These are phyloP conservation scores for Sorex araneus DNA, from an alignment of 2,113 vertebrate genomes.

Conservation along the genomic window DNA sequence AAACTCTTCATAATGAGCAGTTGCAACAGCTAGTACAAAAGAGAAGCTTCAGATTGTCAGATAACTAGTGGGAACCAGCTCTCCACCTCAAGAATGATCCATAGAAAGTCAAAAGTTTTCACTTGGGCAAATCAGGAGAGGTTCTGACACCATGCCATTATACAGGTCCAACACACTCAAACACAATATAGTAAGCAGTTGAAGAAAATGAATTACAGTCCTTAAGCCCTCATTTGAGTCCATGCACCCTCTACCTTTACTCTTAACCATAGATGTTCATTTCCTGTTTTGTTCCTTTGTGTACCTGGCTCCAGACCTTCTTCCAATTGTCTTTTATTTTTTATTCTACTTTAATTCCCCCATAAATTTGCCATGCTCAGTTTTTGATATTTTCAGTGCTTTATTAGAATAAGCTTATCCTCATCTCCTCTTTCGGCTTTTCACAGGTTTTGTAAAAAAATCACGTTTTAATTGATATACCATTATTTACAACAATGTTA, in stretches of 20 bases:
- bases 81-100: conserved; percentile 54
- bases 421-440: background rate
- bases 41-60: background rate
- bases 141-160: background rate
- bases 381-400: conserved; percentile 30
- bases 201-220: conserved; percentile 44
- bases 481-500: too few relatives aligned
- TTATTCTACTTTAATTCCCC: background rate
- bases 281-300: conserved; percentile 46
- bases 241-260: conserved; percentile 24
- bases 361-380: conserved; percentile 43
- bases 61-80: conserved; percentile 28
- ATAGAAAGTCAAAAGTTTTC: conserved; percentile 60
- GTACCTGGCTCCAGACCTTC: conserved; percentile 24
- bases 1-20: background rate
- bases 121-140: background rate
- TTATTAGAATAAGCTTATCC: conserved; percentile 29
- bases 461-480: too few relatives aligned
- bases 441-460: background rate
- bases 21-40: conserved; percentile 55
- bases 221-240: conserved; percentile 48
- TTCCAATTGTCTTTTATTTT: conserved; percentile 34
- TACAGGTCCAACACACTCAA: conserved; percentile 34
- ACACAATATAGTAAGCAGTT: background rate
- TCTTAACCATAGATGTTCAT: conserved; percentile 42